Percentiles rank a stretch among this genome's conserved stretches.
Conservation (phyloP, 2,797 vertebrate species). For the Calcarius lapponicus region DNA sequence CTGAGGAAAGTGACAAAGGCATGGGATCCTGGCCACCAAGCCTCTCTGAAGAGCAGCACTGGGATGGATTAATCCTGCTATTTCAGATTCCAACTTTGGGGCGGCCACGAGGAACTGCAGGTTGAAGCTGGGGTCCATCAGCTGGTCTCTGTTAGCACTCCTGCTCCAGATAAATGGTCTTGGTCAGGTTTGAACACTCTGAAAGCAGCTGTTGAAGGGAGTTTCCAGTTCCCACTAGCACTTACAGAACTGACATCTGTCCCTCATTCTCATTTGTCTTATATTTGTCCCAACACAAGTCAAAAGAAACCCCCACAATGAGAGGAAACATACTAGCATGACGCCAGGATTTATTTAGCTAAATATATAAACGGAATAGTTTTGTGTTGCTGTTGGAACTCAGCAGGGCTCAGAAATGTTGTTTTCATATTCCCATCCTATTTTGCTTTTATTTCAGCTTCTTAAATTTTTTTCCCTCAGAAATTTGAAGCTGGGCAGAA, state of each 20-base stretch:
- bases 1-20: not conserved
- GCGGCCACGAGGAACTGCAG: not conserved
- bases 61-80: not conserved
- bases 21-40: rapidly evolving
- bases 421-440: slow-evolving; percentile 53
- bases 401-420: slow-evolving; percentile 47
- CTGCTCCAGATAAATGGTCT: not conserved
- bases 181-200: not conserved
- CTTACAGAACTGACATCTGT: not conserved
- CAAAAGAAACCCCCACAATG: not conserved
- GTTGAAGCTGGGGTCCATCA: rapidly evolving
- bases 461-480: slow-evolving; percentile 33
- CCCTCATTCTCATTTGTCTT: not conserved
- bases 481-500: slow-evolving; percentile 30
- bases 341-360: slow-evolving; percentile 48
- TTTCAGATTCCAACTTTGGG: not conserved
- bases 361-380: slow-evolving; percentile 43
- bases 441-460: slow-evolving; percentile 57
- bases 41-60: not conserved
- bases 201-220: not conserved
- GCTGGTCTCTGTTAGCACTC: not conserved
- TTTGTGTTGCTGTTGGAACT: slow-evolving; percentile 63
- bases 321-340: not conserved
- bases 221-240: not conserved
- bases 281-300: not conserved